Conservation (phyloP, 2,797 vertebrate genomes). For the Macropus fuliginosus region DNA sequence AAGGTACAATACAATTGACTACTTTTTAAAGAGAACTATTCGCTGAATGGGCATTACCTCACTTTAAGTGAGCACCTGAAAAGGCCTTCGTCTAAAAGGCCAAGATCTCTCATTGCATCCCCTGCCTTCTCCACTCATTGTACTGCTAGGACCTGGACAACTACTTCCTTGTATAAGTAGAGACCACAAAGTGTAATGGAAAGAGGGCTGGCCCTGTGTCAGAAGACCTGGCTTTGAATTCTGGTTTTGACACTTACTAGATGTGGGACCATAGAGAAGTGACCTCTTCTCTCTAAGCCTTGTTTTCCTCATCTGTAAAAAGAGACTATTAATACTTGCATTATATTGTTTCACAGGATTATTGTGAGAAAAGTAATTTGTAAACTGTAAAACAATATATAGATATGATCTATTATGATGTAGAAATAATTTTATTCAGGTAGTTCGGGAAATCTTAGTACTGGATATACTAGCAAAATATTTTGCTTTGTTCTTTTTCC, state of each 20-base stretch:
- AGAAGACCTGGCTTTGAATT: not conserved
- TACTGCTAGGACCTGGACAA: not conserved
- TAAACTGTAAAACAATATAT: not conserved
- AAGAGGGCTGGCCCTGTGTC: not conserved
- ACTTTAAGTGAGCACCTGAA: too few relatives aligned
- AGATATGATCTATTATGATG: not conserved
- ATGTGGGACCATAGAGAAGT: not conserved
- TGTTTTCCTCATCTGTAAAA: not conserved
- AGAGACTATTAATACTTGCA: not conserved
- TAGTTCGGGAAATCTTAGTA: not conserved
- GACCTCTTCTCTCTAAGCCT: not conserved
- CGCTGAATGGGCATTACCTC: too few relatives aligned
- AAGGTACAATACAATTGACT: not conserved
- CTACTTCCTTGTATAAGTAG: not conserved
- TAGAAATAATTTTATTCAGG: not conserved
- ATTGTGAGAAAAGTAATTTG: not conserved
- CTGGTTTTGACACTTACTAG: not conserved
- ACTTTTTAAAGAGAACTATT: too few relatives aligned
- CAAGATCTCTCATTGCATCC: too few relatives aligned
- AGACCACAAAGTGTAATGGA: not conserved
- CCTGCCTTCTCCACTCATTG: too few relatives aligned
- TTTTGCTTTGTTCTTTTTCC: not conserved
- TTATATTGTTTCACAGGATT: not conserved
- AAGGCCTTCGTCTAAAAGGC: too few relatives aligned
- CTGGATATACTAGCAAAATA: not conserved